Evolutionary conservation across 23 tunicate species (phyloP).

Genomic region (Botrylloides violaceus): DNA sequence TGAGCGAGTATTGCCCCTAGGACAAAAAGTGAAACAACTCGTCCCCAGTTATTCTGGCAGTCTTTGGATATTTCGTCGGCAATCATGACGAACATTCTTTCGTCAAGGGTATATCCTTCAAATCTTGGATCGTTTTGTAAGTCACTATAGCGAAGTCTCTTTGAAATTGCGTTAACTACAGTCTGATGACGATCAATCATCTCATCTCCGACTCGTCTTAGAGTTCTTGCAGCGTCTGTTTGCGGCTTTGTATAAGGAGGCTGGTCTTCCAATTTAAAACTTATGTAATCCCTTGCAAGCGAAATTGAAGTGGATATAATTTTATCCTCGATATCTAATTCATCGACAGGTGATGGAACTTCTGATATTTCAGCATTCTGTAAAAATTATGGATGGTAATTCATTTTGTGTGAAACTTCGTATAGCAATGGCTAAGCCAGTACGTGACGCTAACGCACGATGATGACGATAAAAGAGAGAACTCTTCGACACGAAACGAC

Average conservation of each 20-base stretch:
- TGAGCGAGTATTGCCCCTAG: conserved; percentile 19
- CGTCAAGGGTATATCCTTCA: not conserved
- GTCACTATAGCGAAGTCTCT: conserved; percentile 12
- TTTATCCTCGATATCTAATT: not conserved
- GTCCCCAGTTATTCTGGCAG: conserved; percentile 25
- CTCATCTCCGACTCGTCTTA: conserved; percentile 24
- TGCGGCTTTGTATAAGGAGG: not conserved
- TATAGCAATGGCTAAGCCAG: no score
- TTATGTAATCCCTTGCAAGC: conserved; percentile 16
- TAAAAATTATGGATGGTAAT: conserved; percentile 1
- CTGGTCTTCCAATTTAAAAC: not conserved
- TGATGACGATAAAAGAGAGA: no score
- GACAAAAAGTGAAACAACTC: conserved; percentile 20
- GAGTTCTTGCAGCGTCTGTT: conserved; percentile 8
- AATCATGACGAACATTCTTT: conserved; percentile 12
- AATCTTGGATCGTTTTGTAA: not conserved
- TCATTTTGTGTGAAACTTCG: no score
- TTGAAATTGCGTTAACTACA: conserved; percentile 22
- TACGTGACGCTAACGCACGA: no score
- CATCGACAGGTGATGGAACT: conserved; percentile 13
- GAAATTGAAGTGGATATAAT: conserved; percentile 3
- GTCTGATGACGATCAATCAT: conserved; percentile 19
- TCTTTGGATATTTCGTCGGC: conserved; percentile 24
- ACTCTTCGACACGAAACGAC: no score
- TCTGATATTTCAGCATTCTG: conserved; percentile 6